Evolutionary conservation across 1,140 invertebrate species (phyloP), one percentile per base, ranked within the genome.

Genomic region (Macrostomum lignano): DNA sequence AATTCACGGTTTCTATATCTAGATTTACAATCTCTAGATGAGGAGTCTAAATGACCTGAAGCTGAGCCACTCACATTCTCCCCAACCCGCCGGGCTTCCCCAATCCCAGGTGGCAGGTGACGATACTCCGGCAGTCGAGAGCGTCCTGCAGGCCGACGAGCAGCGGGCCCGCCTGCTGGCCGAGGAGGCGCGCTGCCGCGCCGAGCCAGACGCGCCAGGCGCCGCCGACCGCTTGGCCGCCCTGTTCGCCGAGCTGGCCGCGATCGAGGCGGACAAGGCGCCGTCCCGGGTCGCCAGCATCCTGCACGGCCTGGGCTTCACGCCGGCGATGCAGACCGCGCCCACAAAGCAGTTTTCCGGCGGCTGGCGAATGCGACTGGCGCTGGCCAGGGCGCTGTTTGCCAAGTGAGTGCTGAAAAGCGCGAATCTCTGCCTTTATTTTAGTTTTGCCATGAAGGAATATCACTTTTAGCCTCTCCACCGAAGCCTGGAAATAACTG

Each of bases 311-410:
- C 62, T 96, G 9, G 88, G 88, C 2, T 96, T 96, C 51, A 70
- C 71, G 3, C 62, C 74, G 0, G 70, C 74, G 36, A 77, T 79
- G 67, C 86, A 94, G 56, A 62, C 59, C 17, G 65, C 68, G 44
- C 65, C 73, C 0, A 96, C 86, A 0, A 82, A 59, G 44, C 71
- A 81, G 21, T 96, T 96, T 59, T 93, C 82, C 21, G 88, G 88
- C 44, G 88, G 88, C 20, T 98, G 88, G 88, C 64, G 88, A 43
- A 96, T 96, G 88, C 68, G 88, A 46, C 65, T 98, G 6, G 84
- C 88, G 0, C 58, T 98, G 4, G 88, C 88, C 0, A 65, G 86
- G 42, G 88, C 88, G n/a, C 58, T 98, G 1, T 98, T 96, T 60
- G 76, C 81, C 7, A 71, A 68, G n/a, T n/a, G n/a, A n/a, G n/a